These are phyloP conservation scores for Saccopteryx leptura DNA, from an alignment of 2,113 vertebrate species.

Conservation along the genomic window DNA sequence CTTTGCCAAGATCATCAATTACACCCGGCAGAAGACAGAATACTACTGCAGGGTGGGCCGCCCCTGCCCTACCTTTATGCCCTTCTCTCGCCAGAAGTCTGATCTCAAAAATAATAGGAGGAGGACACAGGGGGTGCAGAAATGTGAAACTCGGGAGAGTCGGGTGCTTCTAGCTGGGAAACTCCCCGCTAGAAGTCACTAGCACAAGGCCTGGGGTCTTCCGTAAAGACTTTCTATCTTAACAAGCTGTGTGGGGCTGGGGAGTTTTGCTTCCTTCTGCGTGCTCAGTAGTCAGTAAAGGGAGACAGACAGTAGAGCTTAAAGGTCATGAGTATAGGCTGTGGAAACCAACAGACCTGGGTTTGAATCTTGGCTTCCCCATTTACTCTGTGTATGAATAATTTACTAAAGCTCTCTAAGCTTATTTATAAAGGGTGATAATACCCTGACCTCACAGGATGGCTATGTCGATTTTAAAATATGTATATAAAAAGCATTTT, in stretches of 20 bases:
- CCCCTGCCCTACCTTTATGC: neutral
- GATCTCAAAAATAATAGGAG: neutral
- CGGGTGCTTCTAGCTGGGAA: neutral
- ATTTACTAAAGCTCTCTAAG: neutral
- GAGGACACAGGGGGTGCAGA: neutral
- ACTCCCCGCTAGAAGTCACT: neutral
- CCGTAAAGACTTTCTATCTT: neutral
- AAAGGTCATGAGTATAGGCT: neutral
- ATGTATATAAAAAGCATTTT: neutral
- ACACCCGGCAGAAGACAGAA: slow-evolving; percentile 89
- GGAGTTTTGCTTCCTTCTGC: neutral
- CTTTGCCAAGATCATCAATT: slow-evolving; percentile 91
- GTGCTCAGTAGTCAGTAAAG: neutral
- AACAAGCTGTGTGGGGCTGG: neutral
- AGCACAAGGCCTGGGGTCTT: neutral
- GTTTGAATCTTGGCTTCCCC: neutral
- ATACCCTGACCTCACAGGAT: neutral
- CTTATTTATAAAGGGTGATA: neutral
- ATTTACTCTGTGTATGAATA: neutral
- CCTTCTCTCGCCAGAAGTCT: neutral
- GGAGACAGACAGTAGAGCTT: neutral
- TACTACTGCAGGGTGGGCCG: slow-evolving; percentile 91
- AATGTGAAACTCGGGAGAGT: neutral
- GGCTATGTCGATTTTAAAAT: neutral
- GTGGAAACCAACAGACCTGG: neutral